These are phyloP conservation scores for Lordiphosa collinella DNA, from an alignment of 1,140 invertebrate genomes.

Conservation along the genomic window DNA sequence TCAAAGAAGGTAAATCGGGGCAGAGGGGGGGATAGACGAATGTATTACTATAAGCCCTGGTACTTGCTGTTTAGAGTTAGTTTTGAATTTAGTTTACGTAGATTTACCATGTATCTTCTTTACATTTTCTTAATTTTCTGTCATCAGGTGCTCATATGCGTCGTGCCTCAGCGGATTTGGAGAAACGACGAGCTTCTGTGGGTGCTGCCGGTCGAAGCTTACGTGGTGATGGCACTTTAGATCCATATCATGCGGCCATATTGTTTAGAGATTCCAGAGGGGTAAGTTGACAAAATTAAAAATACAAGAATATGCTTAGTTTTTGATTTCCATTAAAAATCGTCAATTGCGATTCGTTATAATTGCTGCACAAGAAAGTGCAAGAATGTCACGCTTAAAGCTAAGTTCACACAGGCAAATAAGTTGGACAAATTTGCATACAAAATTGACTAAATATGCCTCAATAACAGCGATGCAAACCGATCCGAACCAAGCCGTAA, in stretches of 20 bases:
- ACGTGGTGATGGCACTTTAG: constrained; percentile 81
- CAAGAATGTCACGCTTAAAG: too few species aligned
- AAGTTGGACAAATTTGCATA: too few species aligned
- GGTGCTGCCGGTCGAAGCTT: constrained; percentile 82
- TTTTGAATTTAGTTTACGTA: not conserved
- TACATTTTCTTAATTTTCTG: constrained; percentile 10
- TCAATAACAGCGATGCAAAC: too few species aligned
- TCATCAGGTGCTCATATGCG: constrained; percentile 85
- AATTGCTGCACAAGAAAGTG: too few species aligned
- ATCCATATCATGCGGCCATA: constrained; percentile 92
- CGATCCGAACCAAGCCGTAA: too few species aligned
- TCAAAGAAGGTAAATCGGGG: constrained; percentile 86
- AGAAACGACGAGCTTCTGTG: constrained; percentile 86
- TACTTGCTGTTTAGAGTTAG: constrained; percentile 58
- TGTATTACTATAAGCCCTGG: constrained; percentile 28
- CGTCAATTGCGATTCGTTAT: too few species aligned
- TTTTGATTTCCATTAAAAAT: too few species aligned
- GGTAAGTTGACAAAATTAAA: constrained; percentile 85
- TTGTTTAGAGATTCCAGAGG: constrained; percentile 93
- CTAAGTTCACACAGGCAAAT: too few species aligned
- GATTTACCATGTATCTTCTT: not conserved
- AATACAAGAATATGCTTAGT: too few species aligned
- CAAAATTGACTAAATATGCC: too few species aligned
- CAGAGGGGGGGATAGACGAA: not conserved
- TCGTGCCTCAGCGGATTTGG: constrained; percentile 87